Percentiles rank a stretch among this genome's conserved stretches.
These are phyloP conservation scores for Anguilla rostrata DNA, from an alignment of 2,113 vertebrate species.

Conservation along the genomic window DNA sequence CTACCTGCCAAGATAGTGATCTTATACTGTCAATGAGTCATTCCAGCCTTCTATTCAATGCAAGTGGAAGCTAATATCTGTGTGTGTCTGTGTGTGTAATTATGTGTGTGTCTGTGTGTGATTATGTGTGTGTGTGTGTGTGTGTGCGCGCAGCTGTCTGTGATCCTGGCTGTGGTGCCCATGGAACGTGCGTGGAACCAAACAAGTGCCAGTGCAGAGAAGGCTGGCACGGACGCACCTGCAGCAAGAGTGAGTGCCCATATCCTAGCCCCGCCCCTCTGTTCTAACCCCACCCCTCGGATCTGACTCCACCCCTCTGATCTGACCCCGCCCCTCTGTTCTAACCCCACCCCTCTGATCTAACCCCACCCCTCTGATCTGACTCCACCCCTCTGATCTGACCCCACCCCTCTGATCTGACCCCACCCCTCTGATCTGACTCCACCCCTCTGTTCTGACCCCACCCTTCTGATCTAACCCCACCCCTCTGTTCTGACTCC, in stretches of 20 bases:
- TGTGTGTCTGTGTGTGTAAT: constrained; percentile 26
- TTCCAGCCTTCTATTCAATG: neutral
- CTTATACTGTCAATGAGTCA: neutral
- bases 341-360: neutral
- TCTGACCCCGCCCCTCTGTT: neutral
- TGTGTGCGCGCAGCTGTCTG: constrained; percentile 75
- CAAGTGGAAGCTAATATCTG: neutral
- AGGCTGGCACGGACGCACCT: constrained; percentile 82
- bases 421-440: neutral
- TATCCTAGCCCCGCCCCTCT: accelerated
- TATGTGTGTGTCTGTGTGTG: constrained; percentile 8
- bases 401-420: constrained; percentile 17
- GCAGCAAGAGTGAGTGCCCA: constrained; percentile 83
- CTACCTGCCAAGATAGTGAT: neutral
- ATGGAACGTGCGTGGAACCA: constrained; percentile 78
- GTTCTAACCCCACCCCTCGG: neutral
- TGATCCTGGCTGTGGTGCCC: constrained; percentile 77
- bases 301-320: constrained; percentile 26
- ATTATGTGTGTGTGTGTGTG: constrained; percentile 5
- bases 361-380: constrained; percentile 30
- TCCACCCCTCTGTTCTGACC: neutral
- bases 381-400: constrained; percentile 37
- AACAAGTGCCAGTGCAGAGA: constrained; percentile 84
- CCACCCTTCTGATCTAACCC: constrained; percentile 20
- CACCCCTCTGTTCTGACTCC: neutral